These are phyloP conservation scores for Urosaurus nigricauda DNA, from an alignment of 2,797 vertebrate genomes.

Conservation along the genomic window DNA sequence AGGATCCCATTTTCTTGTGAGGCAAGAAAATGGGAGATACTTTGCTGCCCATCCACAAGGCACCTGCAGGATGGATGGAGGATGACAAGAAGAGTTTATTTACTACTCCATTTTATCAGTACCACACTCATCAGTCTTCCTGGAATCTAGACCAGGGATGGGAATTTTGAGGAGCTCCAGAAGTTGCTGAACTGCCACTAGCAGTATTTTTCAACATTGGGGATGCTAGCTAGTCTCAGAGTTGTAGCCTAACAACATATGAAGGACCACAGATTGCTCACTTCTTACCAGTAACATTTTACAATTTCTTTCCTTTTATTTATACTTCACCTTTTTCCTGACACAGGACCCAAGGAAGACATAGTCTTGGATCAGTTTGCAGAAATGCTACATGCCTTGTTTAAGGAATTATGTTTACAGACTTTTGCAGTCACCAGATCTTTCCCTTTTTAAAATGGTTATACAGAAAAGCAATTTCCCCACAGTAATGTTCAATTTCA, in stretches of 20 bases:
- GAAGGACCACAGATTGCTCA: neutral
- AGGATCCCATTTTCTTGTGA: neutral
- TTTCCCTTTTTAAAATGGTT: neutral
- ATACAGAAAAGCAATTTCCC: neutral
- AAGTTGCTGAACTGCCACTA: too few species aligned
- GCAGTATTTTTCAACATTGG: too few species aligned
- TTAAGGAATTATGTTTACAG: neutral
- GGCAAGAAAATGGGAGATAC: constrained; percentile 40
- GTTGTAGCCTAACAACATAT: too few species aligned
- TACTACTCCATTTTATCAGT: too few species aligned
- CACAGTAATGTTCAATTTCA: neutral
- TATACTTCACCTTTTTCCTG: too few species aligned
- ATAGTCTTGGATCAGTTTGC: neutral
- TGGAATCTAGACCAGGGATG: too few species aligned
- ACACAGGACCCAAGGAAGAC: too few species aligned
- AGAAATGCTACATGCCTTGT: neutral
- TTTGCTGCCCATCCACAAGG: constrained; percentile 10
- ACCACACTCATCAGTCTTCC: neutral
- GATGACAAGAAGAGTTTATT: fast-evolving
- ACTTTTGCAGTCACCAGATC: neutral
- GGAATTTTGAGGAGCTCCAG: too few species aligned
- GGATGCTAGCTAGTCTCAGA: too few species aligned
- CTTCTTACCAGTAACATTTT: neutral
- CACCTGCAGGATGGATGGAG: constrained; percentile 24
- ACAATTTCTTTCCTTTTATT: too few species aligned